Percentiles rank a stretch among this genome's conserved stretches.
These are phyloP conservation scores for Porites rus DNA, from an alignment of 92 coral and sea anemone species.

Conservation along the genomic window DNA sequence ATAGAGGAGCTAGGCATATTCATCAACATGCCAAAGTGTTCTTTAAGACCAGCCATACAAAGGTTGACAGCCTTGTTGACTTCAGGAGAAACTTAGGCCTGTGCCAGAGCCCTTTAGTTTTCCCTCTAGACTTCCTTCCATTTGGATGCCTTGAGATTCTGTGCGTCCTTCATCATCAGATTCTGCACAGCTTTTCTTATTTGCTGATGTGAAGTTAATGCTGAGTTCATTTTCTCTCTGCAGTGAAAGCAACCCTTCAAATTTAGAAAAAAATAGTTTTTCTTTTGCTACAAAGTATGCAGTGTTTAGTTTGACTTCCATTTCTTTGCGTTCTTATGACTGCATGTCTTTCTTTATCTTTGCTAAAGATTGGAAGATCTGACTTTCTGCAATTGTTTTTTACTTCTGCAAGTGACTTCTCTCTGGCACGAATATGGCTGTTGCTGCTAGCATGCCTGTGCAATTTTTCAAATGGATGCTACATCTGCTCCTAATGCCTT, in stretches of 20 bases:
- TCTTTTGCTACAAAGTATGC: constrained; percentile 34
- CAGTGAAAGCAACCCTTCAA: constrained; percentile 16
- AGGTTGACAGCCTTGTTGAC: constrained; percentile 42
- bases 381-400: constrained; percentile 24
- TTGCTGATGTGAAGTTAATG: not conserved
- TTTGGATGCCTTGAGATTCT: constrained; percentile 33
- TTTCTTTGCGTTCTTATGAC: constrained; percentile 14
- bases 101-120: constrained; percentile 1
- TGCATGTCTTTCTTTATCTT: constrained; percentile 10
- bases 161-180: not conserved
- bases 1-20: constrained; percentile 16
- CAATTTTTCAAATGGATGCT: too few species aligned
- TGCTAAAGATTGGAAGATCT: constrained; percentile 22
- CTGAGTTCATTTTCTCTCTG: not conserved
- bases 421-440: constrained; percentile 41
- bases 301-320: constrained; percentile 24
- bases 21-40: constrained; percentile 35
- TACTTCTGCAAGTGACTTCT: constrained; percentile 27
- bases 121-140: constrained; percentile 42
- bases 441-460: not conserved
- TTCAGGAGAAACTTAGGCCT: constrained; percentile 26
- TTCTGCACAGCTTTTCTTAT: constrained; percentile 20
- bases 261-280: constrained; percentile 26
- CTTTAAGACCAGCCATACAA: constrained; percentile 33
- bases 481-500: too few species aligned